phyloP scores from a whole-genome alignment of 2,888 invertebrate genomes.

The Andricus quercusramuli region DNA sequence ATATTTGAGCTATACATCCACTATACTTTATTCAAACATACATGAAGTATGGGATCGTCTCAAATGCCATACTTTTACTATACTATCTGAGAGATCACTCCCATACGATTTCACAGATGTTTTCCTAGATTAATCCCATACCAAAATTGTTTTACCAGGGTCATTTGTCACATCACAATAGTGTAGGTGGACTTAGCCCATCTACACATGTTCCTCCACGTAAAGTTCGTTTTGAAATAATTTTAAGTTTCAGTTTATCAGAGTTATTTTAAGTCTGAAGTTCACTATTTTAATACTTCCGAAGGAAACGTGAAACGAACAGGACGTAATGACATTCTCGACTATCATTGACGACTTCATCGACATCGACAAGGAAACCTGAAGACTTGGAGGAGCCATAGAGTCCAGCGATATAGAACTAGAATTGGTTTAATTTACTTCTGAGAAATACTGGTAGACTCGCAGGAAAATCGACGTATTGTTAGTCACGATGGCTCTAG shows the following conservation, averaged over 20 bases:
- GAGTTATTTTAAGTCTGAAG: neutral
- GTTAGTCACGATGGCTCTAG: conserved; percentile 48
- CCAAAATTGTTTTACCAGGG: too few relatives aligned
- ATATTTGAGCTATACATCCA: too few relatives aligned
- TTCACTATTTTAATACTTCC: neutral
- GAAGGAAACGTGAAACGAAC: conserved; percentile 11
- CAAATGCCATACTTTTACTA: too few relatives aligned
- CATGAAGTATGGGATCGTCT: too few relatives aligned
- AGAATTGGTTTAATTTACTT: conserved; percentile 56
- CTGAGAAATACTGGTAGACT: conserved; percentile 51
- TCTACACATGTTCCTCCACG: too few relatives aligned
- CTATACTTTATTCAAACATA: too few relatives aligned
- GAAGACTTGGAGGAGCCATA: conserved; percentile 48
- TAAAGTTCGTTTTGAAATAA: too few relatives aligned
- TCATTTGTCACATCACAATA: too few relatives aligned
- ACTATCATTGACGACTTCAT: conserved; percentile 39
- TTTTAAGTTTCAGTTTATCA: neutral
- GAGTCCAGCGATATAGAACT: conserved; percentile 42
- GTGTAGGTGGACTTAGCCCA: too few relatives aligned
- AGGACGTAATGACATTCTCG: conserved; percentile 30
- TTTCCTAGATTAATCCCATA: too few relatives aligned
- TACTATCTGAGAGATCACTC: too few relatives aligned
- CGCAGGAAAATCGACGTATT: conserved; percentile 52
- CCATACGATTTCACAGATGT: too few relatives aligned
- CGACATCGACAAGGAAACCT: conserved; percentile 41